Base-by-base conservation (phyloP, 1,140 invertebrate genomes). In the Pseudomyrmex sp. region DNA sequence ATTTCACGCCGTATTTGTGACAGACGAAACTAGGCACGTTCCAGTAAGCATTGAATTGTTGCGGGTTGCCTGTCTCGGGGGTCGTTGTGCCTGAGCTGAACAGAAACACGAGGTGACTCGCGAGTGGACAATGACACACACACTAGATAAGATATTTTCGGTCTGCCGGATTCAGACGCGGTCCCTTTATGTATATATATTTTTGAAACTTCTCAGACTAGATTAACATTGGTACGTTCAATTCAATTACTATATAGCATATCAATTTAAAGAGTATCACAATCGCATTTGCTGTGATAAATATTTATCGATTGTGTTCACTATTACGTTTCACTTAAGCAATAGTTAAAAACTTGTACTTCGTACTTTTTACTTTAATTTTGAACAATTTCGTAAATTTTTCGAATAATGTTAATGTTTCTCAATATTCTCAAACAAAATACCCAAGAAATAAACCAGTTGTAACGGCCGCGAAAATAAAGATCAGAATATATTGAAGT, bases 1-100 rank as follows among this genome's bases (percentile, higher is more conserved):
- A 97, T 20, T 94, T 91, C 20, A 97, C 92, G 7, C 95, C 96
- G 79, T 96, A 96, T 8, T 96, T 95, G 52, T 95, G 95, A 90
- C 97, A 98, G 92, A 96, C 96, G 86, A 96, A 96, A 0, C 96
- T 97, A 0, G 97, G 97, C 3, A 97, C 96, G 92, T 98, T 98
- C 97, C 97, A 98, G 85, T 96, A 97, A 0, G 97, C 95, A 18
- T 95, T 92, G 89, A 97, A 97, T 50, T 88, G 72, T n/a, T 59
- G 72, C 68, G 63, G 77, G 12, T 56, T 56, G 15, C 44, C 35
- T 61, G 52, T 2, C 4, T 20, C n/a, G n/a, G 59, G 74, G 58
- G 79, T 89, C 74, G 48, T 86, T 69, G 76, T 69, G 44, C 82
- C 58, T n/a, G 85, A 84, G 59, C 91, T 92, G 73, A 35, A 18